These are phyloP conservation scores for Tachina grossa DNA, from an alignment of 2,888 invertebrate genomes.

Conservation along the genomic window DNA sequence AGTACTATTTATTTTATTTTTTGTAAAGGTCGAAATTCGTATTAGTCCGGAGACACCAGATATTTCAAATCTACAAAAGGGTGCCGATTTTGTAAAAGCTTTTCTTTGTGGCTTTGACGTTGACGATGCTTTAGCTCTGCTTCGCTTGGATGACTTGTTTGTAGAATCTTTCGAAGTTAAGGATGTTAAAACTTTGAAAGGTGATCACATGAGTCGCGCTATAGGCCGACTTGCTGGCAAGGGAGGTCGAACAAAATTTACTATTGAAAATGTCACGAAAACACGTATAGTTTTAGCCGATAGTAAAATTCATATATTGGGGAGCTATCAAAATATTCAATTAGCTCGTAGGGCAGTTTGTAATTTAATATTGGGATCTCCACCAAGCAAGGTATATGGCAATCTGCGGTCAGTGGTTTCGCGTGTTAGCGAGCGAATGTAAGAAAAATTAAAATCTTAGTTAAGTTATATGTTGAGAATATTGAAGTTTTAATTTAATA, in stretches of 20 bases:
- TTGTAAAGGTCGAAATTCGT: constrained; percentile 80
- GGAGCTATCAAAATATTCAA: constrained; percentile 98
- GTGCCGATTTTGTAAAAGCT: constrained; percentile 98
- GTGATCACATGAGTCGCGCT: constrained; percentile 97
- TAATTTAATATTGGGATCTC: constrained; percentile 97
- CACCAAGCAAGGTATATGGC: constrained; percentile 99
- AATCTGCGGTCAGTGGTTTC: constrained; percentile 94
- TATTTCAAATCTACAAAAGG: constrained; percentile 96
- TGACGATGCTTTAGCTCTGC: constrained; percentile 96
- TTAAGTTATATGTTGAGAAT: constrained; percentile 43
- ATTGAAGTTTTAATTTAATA: constrained; percentile 58
- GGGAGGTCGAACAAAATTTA: constrained; percentile 97
- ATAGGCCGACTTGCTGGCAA: constrained; percentile 98
- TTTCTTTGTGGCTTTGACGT: constrained; percentile 98
- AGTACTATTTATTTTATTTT: constrained; percentile 12
- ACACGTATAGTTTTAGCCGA: constrained; percentile 99
- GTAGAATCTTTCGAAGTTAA: constrained; percentile 98
- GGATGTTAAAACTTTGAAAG: constrained; percentile 97
- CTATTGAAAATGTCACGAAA: constrained; percentile 99
- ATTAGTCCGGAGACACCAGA: constrained; percentile 86
- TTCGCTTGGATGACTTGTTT: constrained; percentile 97
- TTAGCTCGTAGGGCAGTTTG: constrained; percentile 97
- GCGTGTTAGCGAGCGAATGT: constrained; percentile 92
- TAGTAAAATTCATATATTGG: constrained; percentile 97
- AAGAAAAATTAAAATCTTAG: constrained; percentile 73